Conservation (phyloP, 2,113 vertebrate species). For the Corythaixoides concolor region DNA sequence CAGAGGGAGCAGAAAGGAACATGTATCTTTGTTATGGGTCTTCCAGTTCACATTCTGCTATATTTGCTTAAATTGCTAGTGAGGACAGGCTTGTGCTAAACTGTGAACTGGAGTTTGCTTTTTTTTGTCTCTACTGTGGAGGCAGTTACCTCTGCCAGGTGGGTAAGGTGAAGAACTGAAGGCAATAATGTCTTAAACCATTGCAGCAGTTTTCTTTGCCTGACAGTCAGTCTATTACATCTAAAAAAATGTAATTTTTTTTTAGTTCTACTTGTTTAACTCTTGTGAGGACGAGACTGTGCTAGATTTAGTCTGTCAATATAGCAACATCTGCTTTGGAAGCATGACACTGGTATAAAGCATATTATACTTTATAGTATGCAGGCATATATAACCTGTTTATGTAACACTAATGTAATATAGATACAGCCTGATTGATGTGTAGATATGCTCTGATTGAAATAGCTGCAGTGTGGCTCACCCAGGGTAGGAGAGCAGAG, state of each 20-base stretch:
- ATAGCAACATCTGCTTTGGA: neutral
- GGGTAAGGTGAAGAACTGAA: neutral
- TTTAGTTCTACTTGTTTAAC: neutral
- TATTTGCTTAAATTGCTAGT: neutral
- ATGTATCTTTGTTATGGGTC: neutral
- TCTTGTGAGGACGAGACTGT: neutral
- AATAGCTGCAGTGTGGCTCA: neutral
- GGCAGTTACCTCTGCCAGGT: neutral
- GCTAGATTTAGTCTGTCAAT: neutral
- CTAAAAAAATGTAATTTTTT: neutral
- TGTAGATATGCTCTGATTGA: neutral
- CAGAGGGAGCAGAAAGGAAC: neutral
- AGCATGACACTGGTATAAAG: neutral
- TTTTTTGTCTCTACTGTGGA: neutral
- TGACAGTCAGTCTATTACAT: neutral
- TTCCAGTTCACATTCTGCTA: neutral
- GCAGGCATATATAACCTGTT: neutral
- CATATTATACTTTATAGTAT: neutral
- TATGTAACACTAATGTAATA: neutral
- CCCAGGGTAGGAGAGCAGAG: neutral
- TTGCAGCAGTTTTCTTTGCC: neutral
- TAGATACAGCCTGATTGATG: neutral
- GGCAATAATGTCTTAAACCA: neutral
- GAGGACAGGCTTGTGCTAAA: neutral
- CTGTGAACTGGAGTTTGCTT: neutral